Base-by-base conservation (phyloP, 1,140 invertebrate species). In the Maconellicoccus hirsutus region DNA sequence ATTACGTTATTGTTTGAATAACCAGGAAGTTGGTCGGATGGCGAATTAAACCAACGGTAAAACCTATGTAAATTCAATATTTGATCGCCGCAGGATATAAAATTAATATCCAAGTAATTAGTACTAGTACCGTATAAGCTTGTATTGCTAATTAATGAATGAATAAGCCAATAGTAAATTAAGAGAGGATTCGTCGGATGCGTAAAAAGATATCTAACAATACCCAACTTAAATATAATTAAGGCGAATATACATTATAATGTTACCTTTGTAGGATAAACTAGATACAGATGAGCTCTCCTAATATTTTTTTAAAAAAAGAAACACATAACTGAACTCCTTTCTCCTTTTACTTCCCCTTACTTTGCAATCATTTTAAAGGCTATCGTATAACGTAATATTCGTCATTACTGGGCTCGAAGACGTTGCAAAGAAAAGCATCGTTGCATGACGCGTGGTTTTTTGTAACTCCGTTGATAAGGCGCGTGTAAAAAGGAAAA, bases 11-110 rank as follows among this genome's bases (percentile, higher is more conserved):
- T 52, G 42, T 52, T 52, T 52, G 42, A 52, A 16, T 52, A 52
- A 52, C 42, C n/a, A 52, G 3, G 29, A 52, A 52, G 10, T 52
- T 52, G 6, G 6, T 2, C n/a, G n/a, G 42, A 16, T 52, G 42
- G 42, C 42, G 42, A 19, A 52, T 52, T 7, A 52, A 52, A 52
- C 42, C 10, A 16, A 14, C 42, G n/a, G 42, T 52, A 52, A 52
- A 52, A 52, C 42, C 42, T 52, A 52, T 52, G 42, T 52, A 52
- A 52, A 52, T 52, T 52, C 42, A 52, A 52, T 52, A 52, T 52
- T 52, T 52, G 42, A 52, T 52, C n/a, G 42, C 42, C n/a, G 10
- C 42, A 19, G 42, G 42, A 52, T 52, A 52, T 6, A 52, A 52
- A 52, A 52, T 52, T 52, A 52, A 52, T 52, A 52, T 16, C 42